These are phyloP conservation scores for Euclidia mi DNA, from an alignment of 2,888 invertebrate genomes.

Conservation along the genomic window DNA sequence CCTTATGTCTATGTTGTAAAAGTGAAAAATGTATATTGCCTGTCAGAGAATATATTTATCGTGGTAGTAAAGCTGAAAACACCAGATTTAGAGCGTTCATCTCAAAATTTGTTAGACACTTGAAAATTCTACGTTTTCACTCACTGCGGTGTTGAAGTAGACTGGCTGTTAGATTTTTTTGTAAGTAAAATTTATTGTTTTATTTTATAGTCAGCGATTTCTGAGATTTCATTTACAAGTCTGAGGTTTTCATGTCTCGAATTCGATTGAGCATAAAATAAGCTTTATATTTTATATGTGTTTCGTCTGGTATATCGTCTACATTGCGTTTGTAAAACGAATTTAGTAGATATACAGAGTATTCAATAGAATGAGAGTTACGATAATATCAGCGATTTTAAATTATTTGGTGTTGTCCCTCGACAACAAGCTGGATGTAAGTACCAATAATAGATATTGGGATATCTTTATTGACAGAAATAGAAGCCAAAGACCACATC, in stretches of 20 bases:
- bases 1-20: conserved; percentile 64
- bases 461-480: too few species aligned
- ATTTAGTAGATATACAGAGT: too few species aligned
- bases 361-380: too few species aligned
- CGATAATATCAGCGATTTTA: too few species aligned
- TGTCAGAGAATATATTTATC: conserved; percentile 74
- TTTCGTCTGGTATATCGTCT: too few species aligned
- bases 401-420: too few species aligned
- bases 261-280: neutral
- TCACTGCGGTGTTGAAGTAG: conserved; percentile 29
- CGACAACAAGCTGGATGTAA: too few species aligned
- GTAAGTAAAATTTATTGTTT: conserved; percentile 19
- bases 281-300: neutral
- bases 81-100: conserved; percentile 69
- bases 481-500: too few species aligned
- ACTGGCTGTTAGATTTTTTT: conserved; percentile 16
- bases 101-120: conserved; percentile 63
- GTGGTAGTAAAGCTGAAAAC: conserved; percentile 68
- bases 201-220: conserved; percentile 8
- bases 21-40: conserved; percentile 76
- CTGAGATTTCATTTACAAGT: neutral
- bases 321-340: too few species aligned
- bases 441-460: too few species aligned
- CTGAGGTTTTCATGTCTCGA: too few species aligned
- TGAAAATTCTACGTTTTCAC: conserved; percentile 45